phyloP scores from a whole-genome alignment of 2,888 invertebrate genomes.

The Allolobophora icterica region DNA sequence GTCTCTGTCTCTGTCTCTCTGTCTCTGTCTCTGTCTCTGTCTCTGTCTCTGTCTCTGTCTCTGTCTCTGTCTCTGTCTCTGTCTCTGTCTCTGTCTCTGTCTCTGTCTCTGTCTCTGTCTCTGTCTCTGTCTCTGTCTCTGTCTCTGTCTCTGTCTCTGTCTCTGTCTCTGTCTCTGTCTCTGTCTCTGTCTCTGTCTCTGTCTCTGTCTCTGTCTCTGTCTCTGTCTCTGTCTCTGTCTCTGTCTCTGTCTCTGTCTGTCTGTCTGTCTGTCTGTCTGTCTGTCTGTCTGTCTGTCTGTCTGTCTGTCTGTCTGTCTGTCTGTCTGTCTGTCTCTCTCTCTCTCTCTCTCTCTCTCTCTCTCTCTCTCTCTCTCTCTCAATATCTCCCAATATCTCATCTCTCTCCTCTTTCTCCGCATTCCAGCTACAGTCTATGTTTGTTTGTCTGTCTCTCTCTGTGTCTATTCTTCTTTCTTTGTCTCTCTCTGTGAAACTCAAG shows the following conservation, averaged over 20 bases:
- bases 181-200: not conserved
- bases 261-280: not conserved
- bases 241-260: not conserved
- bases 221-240: not conserved
- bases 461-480: not conserved
- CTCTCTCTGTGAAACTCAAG: too few species aligned
- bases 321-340: not conserved
- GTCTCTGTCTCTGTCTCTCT: not conserved
- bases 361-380: not conserved
- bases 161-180: not conserved
- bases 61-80: not conserved
- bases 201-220: not conserved
- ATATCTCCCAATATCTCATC: too few species aligned
- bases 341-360: not conserved
- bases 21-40: not conserved
- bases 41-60: not conserved
- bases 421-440: not conserved
- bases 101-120: not conserved
- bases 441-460: not conserved
- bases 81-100: not conserved
- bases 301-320: not conserved
- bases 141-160: not conserved
- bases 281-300: not conserved
- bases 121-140: not conserved
- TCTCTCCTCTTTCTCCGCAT: too few species aligned